Evolutionary conservation across 2,888 invertebrate species (phyloP).

Genomic region (Athripsodes cinereus): DNA sequence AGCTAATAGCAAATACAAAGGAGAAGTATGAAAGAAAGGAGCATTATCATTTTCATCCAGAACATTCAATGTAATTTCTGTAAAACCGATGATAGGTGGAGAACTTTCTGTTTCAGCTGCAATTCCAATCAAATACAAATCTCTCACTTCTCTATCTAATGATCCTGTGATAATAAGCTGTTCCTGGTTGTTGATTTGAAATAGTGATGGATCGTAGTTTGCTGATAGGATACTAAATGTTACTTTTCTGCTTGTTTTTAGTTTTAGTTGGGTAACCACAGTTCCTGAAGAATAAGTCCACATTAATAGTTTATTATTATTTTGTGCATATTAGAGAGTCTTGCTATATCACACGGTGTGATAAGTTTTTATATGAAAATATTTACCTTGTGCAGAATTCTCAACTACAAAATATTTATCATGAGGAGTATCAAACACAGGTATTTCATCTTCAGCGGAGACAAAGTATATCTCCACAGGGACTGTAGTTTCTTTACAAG

Average conservation of each 20-base stretch:
- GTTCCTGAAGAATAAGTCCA: conserved; percentile 44
- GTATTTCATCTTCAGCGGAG: conserved; percentile 58
- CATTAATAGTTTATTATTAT: too few species aligned
- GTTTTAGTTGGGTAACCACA: conserved; percentile 61
- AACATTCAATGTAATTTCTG: conserved; percentile 64
- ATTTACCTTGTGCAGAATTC: conserved; percentile 56
- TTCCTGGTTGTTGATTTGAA: conserved; percentile 57
- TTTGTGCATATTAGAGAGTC: too few species aligned
- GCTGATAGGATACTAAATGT: conserved; percentile 59
- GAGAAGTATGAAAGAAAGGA: conserved; percentile 68
- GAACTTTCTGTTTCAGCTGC: conserved; percentile 64
- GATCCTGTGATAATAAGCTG: conserved; percentile 58
- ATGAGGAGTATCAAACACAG: conserved; percentile 62
- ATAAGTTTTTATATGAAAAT: too few species aligned
- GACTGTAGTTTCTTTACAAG: conserved; percentile 63
- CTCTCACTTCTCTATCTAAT: conserved; percentile 60
- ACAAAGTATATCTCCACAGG: conserved; percentile 69
- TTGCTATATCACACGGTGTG: too few species aligned
- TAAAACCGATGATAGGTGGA: conserved; percentile 62
- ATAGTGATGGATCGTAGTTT: conserved; percentile 52
- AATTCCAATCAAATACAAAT: conserved; percentile 58
- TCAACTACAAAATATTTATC: conserved; percentile 69
- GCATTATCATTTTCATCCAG: conserved; percentile 75
- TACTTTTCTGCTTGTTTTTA: conserved; percentile 57
- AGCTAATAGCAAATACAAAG: conserved; percentile 60